Base-by-base conservation (phyloP, 2,797 vertebrate genomes). In the Melanotaenia maccullochi region DNA sequence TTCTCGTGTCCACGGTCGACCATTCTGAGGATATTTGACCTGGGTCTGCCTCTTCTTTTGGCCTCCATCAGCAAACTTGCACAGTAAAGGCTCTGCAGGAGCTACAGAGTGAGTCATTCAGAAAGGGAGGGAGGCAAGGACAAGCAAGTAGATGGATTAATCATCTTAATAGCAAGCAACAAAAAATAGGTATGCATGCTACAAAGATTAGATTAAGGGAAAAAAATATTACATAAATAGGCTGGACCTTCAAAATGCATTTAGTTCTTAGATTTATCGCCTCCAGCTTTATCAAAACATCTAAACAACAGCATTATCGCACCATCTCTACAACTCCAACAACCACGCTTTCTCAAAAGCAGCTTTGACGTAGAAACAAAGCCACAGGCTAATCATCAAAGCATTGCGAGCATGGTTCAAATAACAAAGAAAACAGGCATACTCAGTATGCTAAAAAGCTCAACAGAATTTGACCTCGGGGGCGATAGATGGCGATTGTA, bases 31-130 rank as follows among this genome's bases (percentile, higher is more conserved):
- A 89, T 99, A 99, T 94, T 99, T 99, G 93, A 96, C 96, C 95
- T 98, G 98, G 93, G 96, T 98, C 93, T 98, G 97, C 73, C 97
- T 94, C 93, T 99, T 99, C 93, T 99, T 99, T 93, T 99, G 97
- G 83, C 98, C 98, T 91, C 98, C 97, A 67, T 99, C 97, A 86
- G 97, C 98, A 90, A 99, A 99, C 95, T 99, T 99, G 94, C 98
- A 99, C 94, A 99, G 95, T 93, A 99, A 94, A 72, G 98, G 98
- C 93, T 99, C 98, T 86, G 94, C 95, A 77, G 97, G 97, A 87
- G 96, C 98, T 99, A 90, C 73, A 87, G 89, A 93, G 90, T 22
- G 61, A 82, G 67, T 71, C 69, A 67, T 63, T 36, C 16, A 89
- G 83, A 94, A 93, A 89, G 81, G 93, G 18, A 85, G 57, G 78